Conservation (phyloP, 2,113 vertebrate species). For the Scolopax mira region DNA sequence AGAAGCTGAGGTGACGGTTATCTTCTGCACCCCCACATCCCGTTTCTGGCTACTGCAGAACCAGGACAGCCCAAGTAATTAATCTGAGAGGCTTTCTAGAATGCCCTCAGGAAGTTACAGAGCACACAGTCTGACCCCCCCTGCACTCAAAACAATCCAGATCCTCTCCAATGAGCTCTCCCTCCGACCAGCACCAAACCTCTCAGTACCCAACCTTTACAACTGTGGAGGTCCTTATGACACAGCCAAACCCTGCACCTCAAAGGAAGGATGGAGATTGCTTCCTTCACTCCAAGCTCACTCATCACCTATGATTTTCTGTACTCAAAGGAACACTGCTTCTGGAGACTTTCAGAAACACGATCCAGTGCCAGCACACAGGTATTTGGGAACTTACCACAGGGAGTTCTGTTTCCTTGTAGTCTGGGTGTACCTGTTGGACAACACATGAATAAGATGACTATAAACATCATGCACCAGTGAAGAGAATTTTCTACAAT, state of each 20-base stretch:
- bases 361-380: neutral
- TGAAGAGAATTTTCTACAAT: neutral
- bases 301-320: neutral
- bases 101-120: neutral
- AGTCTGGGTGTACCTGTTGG: constrained; percentile 46
- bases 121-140: neutral
- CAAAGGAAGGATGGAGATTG: neutral
- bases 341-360: neutral
- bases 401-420: constrained; percentile 36
- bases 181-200: neutral
- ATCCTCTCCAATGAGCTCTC: neutral
- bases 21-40: neutral
- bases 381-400: constrained; percentile 21
- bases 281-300: neutral
- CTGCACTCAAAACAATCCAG: neutral
- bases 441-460: neutral
- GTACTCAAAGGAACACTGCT: neutral
- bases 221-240: neutral
- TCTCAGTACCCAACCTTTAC: neutral
- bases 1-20: neutral
- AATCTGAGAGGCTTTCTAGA: neutral
- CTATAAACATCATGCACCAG: neutral
- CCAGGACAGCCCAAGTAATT: neutral
- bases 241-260: neutral
- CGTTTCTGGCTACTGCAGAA: neutral